Conservation (phyloP, 1,140 invertebrate species). For the Bacillus rossius region DNA sequence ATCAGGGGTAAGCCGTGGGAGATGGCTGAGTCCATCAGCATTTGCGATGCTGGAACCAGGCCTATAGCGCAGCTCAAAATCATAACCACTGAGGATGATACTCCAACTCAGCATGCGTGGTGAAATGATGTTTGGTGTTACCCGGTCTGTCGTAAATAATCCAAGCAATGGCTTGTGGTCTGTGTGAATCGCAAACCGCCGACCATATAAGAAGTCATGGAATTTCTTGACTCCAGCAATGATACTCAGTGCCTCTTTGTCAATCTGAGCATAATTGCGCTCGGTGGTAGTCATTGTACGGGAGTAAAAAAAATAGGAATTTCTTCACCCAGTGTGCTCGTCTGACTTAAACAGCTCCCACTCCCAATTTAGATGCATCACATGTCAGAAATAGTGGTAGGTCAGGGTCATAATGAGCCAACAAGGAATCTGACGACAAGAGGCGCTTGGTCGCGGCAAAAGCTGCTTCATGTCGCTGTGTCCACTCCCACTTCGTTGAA, state of each 20-base stretch:
- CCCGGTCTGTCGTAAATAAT: slow-evolving; percentile 31
- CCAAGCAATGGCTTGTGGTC: slow-evolving; percentile 45
- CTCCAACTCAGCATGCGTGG: slow-evolving; percentile 20
- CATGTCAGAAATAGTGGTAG: too few relatives aligned
- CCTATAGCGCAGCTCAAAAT: not conserved
- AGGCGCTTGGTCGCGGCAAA: slow-evolving; percentile 33
- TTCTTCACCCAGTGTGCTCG: slow-evolving; percentile 32
- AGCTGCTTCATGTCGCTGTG: slow-evolving; percentile 19
- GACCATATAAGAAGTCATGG: slow-evolving; percentile 36
- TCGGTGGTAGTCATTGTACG: slow-evolving; percentile 40
- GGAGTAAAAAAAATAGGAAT: slow-evolving; percentile 42
- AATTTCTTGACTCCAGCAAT: slow-evolving; percentile 20
- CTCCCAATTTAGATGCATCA: slow-evolving; percentile 34
- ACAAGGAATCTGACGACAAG: slow-evolving; percentile 29
- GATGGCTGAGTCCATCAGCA: slow-evolving; percentile 10
- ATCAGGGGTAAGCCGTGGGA: slow-evolving; percentile 3
- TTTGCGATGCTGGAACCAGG: slow-evolving; percentile 2
- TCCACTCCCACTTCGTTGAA: slow-evolving; percentile 9
- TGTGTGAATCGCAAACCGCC: slow-evolving; percentile 35
- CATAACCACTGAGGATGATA: not conserved
- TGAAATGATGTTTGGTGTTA: not conserved
- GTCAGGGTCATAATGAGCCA: slow-evolving; percentile 32
- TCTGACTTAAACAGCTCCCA: slow-evolving; percentile 45
- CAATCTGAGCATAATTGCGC: slow-evolving; percentile 43
- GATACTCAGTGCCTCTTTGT: slow-evolving; percentile 41